These are phyloP conservation scores for Drosophila subobscura DNA, from an alignment of 1,140 invertebrate species.

Conservation along the genomic window DNA sequence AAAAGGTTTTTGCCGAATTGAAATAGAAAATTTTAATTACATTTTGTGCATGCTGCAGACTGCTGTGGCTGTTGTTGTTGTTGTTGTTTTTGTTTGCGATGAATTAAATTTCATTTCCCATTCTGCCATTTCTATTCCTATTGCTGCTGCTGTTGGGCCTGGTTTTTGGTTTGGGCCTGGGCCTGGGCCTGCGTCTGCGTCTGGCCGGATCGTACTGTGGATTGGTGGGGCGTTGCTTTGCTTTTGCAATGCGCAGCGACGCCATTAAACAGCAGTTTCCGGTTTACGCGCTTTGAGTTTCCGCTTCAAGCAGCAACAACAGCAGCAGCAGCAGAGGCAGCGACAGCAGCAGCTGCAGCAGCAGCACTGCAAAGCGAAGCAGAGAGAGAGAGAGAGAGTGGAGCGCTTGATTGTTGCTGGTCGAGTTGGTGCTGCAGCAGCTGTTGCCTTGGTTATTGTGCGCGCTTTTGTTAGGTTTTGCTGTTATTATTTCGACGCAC, in stretches of 20 bases:
- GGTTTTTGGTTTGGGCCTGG: slow-evolving; percentile 11
- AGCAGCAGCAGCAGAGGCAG: slow-evolving; percentile 16
- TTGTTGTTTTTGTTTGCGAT: slow-evolving; percentile 61
- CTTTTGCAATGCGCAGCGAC: slow-evolving; percentile 62
- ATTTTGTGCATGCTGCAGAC: slow-evolving; percentile 70
- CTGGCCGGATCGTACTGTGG: slow-evolving; percentile 15
- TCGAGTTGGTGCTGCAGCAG: slow-evolving; percentile 65
- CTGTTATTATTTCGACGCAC: slow-evolving; percentile 72
- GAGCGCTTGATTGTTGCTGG: slow-evolving; percentile 63
- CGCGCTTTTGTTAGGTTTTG: slow-evolving; percentile 68
- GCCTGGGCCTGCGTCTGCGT: background rate
- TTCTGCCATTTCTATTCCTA: slow-evolving; percentile 31
- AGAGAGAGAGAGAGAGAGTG: no score
- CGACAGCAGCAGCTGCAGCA: slow-evolving; percentile 6
- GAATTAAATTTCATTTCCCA: slow-evolving; percentile 81
- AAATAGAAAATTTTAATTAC: slow-evolving; percentile 82
- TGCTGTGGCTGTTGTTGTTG: slow-evolving; percentile 38
- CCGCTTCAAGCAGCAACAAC: slow-evolving; percentile 73
- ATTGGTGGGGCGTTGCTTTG: slow-evolving; percentile 43
- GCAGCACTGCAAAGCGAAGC: background rate
- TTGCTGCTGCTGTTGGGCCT: slow-evolving; percentile 26
- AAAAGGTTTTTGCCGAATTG: slow-evolving; percentile 71
- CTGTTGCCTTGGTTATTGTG: slow-evolving; percentile 80
- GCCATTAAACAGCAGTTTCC: slow-evolving; percentile 82
- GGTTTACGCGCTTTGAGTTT: slow-evolving; percentile 82